These are phyloP conservation scores for Euphonia xanthogaster DNA, from an alignment of 2,797 vertebrate genomes.

Conservation along the genomic window DNA sequence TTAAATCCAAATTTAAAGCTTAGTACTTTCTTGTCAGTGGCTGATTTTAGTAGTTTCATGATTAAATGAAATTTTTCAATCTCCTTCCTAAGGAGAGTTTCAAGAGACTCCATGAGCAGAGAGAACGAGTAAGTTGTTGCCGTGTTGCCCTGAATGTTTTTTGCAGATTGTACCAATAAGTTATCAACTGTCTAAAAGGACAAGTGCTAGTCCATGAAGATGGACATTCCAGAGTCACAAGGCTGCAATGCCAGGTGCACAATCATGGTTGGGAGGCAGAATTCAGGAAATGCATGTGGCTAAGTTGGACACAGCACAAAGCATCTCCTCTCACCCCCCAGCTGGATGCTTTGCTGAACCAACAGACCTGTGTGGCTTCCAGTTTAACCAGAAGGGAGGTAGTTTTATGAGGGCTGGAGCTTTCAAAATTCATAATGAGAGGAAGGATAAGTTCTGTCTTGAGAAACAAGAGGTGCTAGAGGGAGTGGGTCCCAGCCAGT, in stretches of 20 bases:
- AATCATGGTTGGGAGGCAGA: not conserved
- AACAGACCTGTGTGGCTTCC: not conserved
- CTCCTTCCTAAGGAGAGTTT: conserved; percentile 16
- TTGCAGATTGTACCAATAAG: not conserved
- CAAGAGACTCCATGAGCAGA: not conserved
- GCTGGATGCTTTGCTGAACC: not conserved
- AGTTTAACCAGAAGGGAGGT: not conserved
- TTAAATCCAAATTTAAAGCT: conserved; percentile 15
- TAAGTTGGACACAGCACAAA: rapidly evolving
- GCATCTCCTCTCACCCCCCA: not conserved
- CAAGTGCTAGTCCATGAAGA: not conserved
- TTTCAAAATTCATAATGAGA: not conserved
- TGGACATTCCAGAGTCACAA: not conserved
- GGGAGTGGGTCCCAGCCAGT: not conserved
- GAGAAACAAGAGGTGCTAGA: not conserved
- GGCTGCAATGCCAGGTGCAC: not conserved
- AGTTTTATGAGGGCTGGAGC: not conserved
- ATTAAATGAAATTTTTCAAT: conserved; percentile 34
- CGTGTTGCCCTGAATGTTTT: not conserved
- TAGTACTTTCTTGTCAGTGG: not conserved
- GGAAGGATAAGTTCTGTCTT: not conserved
- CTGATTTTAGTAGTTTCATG: conserved; percentile 18
- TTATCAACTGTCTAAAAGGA: not conserved
- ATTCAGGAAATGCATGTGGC: not conserved
- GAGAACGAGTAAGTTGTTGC: not conserved